Base-by-base conservation (phyloP, 2,113 vertebrate genomes). In the Natator depressus region DNA sequence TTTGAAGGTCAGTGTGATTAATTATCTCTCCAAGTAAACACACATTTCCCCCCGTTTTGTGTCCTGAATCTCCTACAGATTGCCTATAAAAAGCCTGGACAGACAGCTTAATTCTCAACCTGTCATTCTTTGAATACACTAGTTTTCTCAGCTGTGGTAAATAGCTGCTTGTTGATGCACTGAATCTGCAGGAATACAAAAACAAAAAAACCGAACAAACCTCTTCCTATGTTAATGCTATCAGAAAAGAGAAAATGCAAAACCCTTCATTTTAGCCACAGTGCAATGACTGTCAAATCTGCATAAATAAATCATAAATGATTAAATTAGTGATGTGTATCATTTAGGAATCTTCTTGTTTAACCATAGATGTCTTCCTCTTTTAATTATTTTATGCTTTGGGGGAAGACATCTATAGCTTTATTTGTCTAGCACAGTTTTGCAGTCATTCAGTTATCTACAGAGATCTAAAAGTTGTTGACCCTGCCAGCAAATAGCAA, bases 281-380 rank as follows among this genome's bases (percentile, higher is more conserved):
- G 24, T 24, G 22, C 82, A 87, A 62, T 82, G 22, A 95, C 49
- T 72, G 97, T 95, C 79, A 91, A 79, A 29, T 87, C 93, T 55
- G 69, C 89, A 94, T 90, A 84, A 97, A 94, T 94, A 88, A 98
- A 86, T 80, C 89, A 89, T 29, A 92, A 75, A 53, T 85, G 51
- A 16, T 55, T 96, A 79, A 91, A 93, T 94, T 96, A 89, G 85
- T 92, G 88, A 96, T 90, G 84, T 55, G 24, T 93, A 5, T 92
- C 54, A 93, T 57, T 65, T 75, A 93, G 49, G 84, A 92, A 89
- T 55, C 54, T 82, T 94, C 59, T 90, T 89, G 78, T 91, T 95
- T 93, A 92, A 93, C 78, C 91, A 85, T 42, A 88, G 89, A 80
- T 83, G 14, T 90, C 97, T 94, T 94, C 29, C 53, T 85, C 84